These are phyloP conservation scores for Drosophila ohnishii DNA, from an alignment of 1,140 invertebrate species.

Conservation along the genomic window DNA sequence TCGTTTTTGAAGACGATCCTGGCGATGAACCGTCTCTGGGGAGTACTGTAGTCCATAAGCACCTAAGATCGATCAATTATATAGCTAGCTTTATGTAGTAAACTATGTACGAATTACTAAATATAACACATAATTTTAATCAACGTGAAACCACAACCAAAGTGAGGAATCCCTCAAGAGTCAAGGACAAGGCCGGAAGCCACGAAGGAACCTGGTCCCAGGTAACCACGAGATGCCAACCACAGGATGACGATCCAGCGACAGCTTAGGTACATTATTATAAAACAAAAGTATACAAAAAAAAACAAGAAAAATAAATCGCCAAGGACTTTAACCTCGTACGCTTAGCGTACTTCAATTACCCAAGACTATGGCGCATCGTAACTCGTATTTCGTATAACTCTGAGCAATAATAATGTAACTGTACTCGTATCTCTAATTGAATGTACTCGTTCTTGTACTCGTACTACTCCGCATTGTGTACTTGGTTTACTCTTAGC, in stretches of 20 bases:
- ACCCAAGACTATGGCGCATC: slow-evolving; percentile 61
- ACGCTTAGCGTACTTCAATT: slow-evolving; percentile 65
- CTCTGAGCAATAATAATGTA: slow-evolving; percentile 69
- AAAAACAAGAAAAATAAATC: slow-evolving; percentile 41
- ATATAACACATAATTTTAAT: slow-evolving; percentile 60
- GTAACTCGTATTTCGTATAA: slow-evolving; percentile 73
- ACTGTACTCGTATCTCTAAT: slow-evolving; percentile 51
- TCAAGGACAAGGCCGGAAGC: slow-evolving; percentile 37
- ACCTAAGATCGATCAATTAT: slow-evolving; percentile 39
- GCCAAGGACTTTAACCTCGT: slow-evolving; percentile 47
- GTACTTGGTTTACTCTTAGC: slow-evolving; percentile 67
- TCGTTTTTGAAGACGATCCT: slow-evolving; percentile 21
- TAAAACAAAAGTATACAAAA: background rate
- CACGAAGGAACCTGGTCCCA: slow-evolving; percentile 15
- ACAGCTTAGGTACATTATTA: slow-evolving; percentile 66
- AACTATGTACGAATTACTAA: slow-evolving; percentile 42
- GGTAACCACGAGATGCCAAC: slow-evolving; percentile 43
- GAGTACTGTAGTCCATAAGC: slow-evolving; percentile 40
- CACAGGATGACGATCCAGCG: slow-evolving; percentile 45
- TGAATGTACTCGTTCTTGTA: slow-evolving; percentile 58
- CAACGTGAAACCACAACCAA: slow-evolving; percentile 35
- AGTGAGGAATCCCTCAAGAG: slow-evolving; percentile 28
- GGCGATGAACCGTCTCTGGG: slow-evolving; percentile 9
- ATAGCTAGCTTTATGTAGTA: slow-evolving; percentile 42
- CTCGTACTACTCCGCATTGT: slow-evolving; percentile 63